Base-by-base conservation (phyloP, 2,888 invertebrate genomes). In the Diadegma fenestrale region DNA sequence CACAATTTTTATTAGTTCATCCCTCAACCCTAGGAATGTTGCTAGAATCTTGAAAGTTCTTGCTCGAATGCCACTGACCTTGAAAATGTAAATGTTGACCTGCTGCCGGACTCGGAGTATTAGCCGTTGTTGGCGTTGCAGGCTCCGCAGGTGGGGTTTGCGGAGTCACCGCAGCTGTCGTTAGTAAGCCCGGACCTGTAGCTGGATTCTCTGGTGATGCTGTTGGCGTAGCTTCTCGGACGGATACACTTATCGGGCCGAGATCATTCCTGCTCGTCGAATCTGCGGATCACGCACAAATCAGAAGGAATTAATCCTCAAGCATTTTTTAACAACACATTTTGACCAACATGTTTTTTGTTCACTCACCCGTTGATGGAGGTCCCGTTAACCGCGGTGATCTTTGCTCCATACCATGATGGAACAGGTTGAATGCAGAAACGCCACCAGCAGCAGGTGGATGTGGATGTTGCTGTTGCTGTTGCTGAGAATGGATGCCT, bases 401-500 rank as follows among this genome's bases (percentile, higher is more conserved):
- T 89, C 93, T 92, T 85, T 93, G 93, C 83, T 93, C 94, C 84
- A 93, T 92, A 54, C 91, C 90, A 73, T 94, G 93, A 85, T 93
- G 93, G 86, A 94, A 94, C 84, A 93, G 93, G 86, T 94, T 94
- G 88, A 94, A 94, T 79, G 94, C 93, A 78, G 94, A 94, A 71
- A 92, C 91, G 17, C 79, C 72, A 45, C 86, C 84, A 6, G 72
- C 78, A 30, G 77, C 69, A 12, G 83, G 80, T 45, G 80, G 86
- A 77, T 83, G 85, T 58, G 85, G 64, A 51, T 80, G 84, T 48
- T 84, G 84, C 22, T 92, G 91, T 61, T 92, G 91, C 86, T 92
- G 93, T 86, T 92, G 88, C 86, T 92, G 92, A 83, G 92, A 90
- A 85, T 91, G 92, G 87, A 91, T 92, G 88, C 91, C 91, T 26